Percentiles rank a stretch among this genome's conserved stretches.
phyloP scores from a whole-genome alignment of 1,140 invertebrate genomes.

The Forficula auricularia region DNA sequence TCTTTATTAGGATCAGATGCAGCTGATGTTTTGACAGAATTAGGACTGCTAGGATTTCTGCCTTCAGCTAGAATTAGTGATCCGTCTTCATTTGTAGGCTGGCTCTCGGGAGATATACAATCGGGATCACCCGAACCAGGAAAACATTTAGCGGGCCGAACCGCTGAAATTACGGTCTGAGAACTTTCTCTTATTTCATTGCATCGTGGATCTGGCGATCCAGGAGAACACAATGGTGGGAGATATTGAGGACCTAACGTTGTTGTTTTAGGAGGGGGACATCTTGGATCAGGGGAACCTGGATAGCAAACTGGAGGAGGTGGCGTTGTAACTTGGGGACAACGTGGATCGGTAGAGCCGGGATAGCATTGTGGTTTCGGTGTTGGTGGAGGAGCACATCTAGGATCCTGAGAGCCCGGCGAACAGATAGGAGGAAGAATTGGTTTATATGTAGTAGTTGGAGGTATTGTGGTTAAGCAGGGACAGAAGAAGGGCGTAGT shows the following conservation, averaged over 20 bases:
- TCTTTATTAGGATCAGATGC: slow-evolving; percentile 1
- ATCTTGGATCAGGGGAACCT: slow-evolving; percentile 16
- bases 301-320: slow-evolving; percentile 15
- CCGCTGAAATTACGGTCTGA: neutral
- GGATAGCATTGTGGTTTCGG: slow-evolving; percentile 10
- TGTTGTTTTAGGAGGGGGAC: slow-evolving; percentile 7
- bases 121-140: slow-evolving; percentile 7
- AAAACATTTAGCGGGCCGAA: slow-evolving; percentile 4
- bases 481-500: slow-evolving; percentile 5
- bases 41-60: slow-evolving; percentile 26
- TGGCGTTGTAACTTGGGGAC: slow-evolving; percentile 3
- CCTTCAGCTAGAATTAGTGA: slow-evolving; percentile 16
- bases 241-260: neutral
- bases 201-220: slow-evolving; percentile 15
- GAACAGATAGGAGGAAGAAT: neutral
- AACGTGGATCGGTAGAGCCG: slow-evolving; percentile 18
- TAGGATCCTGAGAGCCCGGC: slow-evolving; percentile 9
- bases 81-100: neutral
- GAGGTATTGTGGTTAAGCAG: slow-evolving; percentile 3
- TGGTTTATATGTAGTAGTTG: neutral
- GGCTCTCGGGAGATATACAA: neutral
- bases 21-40: neutral
- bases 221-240: slow-evolving; percentile 1
- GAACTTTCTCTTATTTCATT: slow-evolving; percentile 8
- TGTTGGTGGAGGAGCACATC: slow-evolving; percentile 8